phyloP scores from a whole-genome alignment of 2,113 vertebrate genomes.

The Pristiophorus japonicus region DNA sequence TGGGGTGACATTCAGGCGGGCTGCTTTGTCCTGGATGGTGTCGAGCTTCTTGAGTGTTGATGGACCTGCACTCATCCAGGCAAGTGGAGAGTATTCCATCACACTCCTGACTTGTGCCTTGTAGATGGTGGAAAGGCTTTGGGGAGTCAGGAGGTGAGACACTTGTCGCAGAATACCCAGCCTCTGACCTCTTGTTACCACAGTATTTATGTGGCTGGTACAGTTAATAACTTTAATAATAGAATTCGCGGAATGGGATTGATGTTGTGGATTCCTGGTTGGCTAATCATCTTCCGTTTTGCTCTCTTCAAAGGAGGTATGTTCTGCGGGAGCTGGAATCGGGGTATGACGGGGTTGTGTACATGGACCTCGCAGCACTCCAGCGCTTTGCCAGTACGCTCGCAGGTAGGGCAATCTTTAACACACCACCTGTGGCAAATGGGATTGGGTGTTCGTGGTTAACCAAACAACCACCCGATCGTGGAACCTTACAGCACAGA shows the following conservation, averaged over 20 bases:
- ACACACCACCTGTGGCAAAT: not conserved
- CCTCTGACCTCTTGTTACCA: too few species aligned
- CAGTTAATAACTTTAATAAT: not conserved
- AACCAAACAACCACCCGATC: not conserved
- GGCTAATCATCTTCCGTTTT: not conserved
- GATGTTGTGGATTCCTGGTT: not conserved
- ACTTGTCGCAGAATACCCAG: too few species aligned
- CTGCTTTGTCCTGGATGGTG: too few species aligned
- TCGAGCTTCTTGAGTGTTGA: too few species aligned
- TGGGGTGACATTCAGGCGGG: too few species aligned
- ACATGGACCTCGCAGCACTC: conserved; percentile 55
- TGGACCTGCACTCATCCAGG: too few species aligned
- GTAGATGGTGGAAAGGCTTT: too few species aligned
- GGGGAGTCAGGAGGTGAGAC: too few species aligned
- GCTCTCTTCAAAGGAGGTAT: conserved; percentile 59
- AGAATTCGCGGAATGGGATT: not conserved
- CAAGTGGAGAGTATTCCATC: too few species aligned
- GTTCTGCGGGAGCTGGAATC: conserved; percentile 57
- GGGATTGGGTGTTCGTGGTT: not conserved
- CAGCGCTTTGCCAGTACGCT: conserved; percentile 62
- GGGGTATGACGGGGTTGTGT: conserved; percentile 55
- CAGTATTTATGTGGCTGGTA: too few species aligned
- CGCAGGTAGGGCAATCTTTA: conserved; percentile 55
- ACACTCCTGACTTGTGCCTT: too few species aligned
- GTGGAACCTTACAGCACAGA: not conserved